Conservation (phyloP, 2,797 vertebrate genomes). For the Cuculus canorus region DNA sequence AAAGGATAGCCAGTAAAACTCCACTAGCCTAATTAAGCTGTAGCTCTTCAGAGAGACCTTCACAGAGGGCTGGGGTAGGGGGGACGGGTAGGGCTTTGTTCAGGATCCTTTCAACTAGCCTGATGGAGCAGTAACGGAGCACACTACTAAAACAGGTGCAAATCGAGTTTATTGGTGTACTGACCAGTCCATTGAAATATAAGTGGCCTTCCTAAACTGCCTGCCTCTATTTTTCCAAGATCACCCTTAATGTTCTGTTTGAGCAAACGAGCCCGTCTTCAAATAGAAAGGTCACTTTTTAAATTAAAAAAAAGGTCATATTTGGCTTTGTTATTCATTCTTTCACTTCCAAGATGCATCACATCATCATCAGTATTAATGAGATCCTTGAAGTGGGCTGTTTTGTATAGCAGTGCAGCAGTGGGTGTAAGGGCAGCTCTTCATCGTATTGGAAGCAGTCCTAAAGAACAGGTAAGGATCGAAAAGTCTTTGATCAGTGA, state of each 20-base stretch:
- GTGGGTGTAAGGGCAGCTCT: background rate
- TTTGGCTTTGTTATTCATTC: background rate
- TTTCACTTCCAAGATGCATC: background rate
- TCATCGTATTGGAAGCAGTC: background rate
- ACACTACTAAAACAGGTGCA: background rate
- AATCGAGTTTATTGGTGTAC: accelerated
- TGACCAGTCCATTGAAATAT: background rate
- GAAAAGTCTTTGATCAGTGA: background rate
- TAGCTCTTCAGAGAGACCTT: background rate
- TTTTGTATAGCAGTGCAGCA: background rate
- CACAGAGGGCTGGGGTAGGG: background rate
- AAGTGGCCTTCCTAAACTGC: conserved; percentile 4
- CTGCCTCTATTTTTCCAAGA: background rate
- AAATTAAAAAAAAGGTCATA: background rate
- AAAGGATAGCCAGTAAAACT: background rate
- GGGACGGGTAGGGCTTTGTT: background rate
- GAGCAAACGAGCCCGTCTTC: background rate
- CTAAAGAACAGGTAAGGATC: background rate
- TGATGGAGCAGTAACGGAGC: background rate
- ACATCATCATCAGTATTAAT: background rate
- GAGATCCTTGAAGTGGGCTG: background rate
- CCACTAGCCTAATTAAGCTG: background rate
- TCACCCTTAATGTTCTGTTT: background rate
- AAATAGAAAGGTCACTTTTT: background rate
- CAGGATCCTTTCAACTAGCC: background rate